Conservation (phyloP, 2,113 vertebrate species). For the Sitta europaea region DNA sequence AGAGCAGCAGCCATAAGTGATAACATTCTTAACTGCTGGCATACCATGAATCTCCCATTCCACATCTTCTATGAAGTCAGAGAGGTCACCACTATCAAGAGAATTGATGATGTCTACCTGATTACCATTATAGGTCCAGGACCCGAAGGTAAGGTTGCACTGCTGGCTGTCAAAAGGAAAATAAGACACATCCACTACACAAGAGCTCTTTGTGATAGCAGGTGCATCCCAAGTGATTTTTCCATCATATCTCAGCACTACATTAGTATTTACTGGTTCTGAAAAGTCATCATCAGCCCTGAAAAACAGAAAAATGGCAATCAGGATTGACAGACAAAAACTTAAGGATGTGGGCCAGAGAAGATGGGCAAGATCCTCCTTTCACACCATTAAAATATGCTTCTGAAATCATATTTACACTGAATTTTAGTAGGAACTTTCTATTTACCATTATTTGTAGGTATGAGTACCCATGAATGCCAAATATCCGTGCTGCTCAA, state of each 20-base stretch:
- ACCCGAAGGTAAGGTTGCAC: slow-evolving; percentile 96
- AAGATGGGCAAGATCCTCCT: neutral
- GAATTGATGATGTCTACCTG: slow-evolving; percentile 91
- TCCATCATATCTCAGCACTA: slow-evolving; percentile 90
- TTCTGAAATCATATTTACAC: neutral
- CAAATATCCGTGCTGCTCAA: neutral
- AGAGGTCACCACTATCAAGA: slow-evolving; percentile 89
- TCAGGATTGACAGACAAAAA: neutral
- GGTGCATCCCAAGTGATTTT: slow-evolving; percentile 96
- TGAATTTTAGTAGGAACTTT: neutral
- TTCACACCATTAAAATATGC: neutral
- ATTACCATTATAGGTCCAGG: slow-evolving; percentile 98
- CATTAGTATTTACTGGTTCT: slow-evolving; percentile 88
- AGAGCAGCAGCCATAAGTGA: slow-evolving; percentile 95
- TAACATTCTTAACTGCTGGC: slow-evolving; percentile 90
- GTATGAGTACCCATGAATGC: neutral
- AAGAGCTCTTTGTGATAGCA: slow-evolving; percentile 95
- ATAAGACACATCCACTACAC: slow-evolving; percentile 94
- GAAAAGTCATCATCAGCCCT: slow-evolving; percentile 94
- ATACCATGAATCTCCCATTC: slow-evolving; percentile 98
- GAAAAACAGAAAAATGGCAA: neutral
- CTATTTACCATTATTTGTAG: neutral
- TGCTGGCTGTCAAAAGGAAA: slow-evolving; percentile 95
- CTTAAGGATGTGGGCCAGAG: neutral
- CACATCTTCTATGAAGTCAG: slow-evolving; percentile 94